Evolutionary conservation across 2,888 invertebrate genomes (phyloP).

Genomic region (Ormyrus labotus): DNA sequence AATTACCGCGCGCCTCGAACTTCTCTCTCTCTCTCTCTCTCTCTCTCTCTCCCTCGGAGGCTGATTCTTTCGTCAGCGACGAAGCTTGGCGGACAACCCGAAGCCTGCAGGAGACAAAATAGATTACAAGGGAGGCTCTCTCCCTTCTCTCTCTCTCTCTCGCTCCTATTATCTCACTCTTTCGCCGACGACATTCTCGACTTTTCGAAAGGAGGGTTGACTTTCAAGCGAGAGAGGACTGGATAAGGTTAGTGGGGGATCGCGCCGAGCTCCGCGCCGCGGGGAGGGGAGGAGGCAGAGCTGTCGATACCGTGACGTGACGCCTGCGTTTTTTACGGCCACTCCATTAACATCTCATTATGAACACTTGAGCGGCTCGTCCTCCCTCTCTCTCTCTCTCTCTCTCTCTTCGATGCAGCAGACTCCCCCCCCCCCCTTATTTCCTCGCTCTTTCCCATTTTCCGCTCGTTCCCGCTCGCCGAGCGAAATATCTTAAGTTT

Average conservation of each 20-base stretch:
- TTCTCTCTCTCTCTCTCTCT: background rate
- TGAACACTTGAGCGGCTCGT: slow-evolving; percentile 70
- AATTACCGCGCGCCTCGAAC: slow-evolving; percentile 48
- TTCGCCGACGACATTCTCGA: slow-evolving; percentile 53
- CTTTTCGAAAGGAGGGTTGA: slow-evolving; percentile 52
- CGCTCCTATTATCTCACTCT: slow-evolving; percentile 52
- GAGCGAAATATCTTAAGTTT: slow-evolving; percentile 73
- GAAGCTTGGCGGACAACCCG: slow-evolving; percentile 33
- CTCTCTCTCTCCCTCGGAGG: background rate
- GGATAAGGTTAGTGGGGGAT: slow-evolving; percentile 47
- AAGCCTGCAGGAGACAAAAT: slow-evolving; percentile 68
- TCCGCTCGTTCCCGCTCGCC: slow-evolving; percentile 28
- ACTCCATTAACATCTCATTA: slow-evolving; percentile 76
- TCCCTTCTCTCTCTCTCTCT: slow-evolving; percentile 38
- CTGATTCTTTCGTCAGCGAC: slow-evolving; percentile 45
- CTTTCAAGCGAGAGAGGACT: slow-evolving; percentile 40
- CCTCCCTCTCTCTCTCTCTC: slow-evolving; percentile 2
- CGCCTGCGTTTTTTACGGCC: slow-evolving; percentile 69
- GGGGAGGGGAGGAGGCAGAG: background rate
- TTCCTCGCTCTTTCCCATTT: slow-evolving; percentile 26
- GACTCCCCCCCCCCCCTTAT: slow-evolving; percentile 33
- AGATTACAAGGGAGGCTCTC: slow-evolving; percentile 63
- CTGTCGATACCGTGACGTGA: slow-evolving; percentile 73
- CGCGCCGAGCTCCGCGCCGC: too few relatives aligned
- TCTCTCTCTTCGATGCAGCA: slow-evolving; percentile 47